These are phyloP conservation scores for Petrocephalus sullivani DNA, from an alignment of 2,797 vertebrate genomes.

Conservation along the genomic window DNA sequence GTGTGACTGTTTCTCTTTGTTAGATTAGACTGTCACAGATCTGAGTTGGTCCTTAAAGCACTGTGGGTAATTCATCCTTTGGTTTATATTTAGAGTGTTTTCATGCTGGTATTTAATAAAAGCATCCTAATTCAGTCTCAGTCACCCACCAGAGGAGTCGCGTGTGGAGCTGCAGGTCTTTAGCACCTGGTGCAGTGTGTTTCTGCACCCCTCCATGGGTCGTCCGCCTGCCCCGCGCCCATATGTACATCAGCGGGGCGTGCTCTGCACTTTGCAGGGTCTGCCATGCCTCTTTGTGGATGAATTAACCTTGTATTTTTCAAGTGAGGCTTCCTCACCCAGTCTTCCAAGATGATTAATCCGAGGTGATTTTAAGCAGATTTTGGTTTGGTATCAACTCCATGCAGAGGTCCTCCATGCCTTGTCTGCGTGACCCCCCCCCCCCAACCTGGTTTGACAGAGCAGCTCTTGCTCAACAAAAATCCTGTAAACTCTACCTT, in stretches of 20 bases:
- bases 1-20: background rate
- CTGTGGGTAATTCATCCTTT: background rate
- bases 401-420: background rate
- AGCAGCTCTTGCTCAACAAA: constrained; percentile 36
- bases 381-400: background rate
- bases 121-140: background rate
- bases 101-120: constrained; percentile 11
- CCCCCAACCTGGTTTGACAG: constrained; percentile 30
- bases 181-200: background rate
- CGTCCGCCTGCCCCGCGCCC: background rate
- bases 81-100: background rate
- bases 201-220: too few relatives aligned
- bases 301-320: background rate
- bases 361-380: background rate
- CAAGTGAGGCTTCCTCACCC: background rate
- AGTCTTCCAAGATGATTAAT: background rate
- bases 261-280: background rate
- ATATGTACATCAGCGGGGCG: background rate
- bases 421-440: background rate
- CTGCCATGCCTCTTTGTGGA: background rate
- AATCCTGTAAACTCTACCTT: constrained; percentile 34
- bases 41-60: background rate
- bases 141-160: background rate
- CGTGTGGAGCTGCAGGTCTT: background rate
- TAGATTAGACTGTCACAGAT: background rate